phyloP scores from a whole-genome alignment of 2,113 vertebrate genomes.

The Chaenogobius annularis region DNA sequence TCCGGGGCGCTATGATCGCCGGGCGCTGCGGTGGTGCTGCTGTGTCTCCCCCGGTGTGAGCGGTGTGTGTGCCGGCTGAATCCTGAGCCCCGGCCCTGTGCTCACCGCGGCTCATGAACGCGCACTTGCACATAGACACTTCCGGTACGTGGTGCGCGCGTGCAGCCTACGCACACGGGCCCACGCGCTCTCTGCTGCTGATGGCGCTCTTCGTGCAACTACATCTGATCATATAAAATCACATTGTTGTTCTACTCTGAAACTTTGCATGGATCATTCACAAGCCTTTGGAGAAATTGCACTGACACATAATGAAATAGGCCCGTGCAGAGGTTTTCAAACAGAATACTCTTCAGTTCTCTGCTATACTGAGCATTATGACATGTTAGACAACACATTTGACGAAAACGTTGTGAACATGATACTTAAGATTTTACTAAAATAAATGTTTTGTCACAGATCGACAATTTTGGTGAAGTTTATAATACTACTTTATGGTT shows the following conservation, averaged over 20 bases:
- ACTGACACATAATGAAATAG: not conserved
- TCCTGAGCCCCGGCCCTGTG: slow-evolving; percentile 18
- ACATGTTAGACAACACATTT: too few species aligned
- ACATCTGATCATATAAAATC: not conserved
- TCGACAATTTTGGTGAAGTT: too few species aligned
- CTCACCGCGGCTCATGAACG: slow-evolving; percentile 38
- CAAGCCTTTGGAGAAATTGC: not conserved
- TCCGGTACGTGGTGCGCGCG: slow-evolving; percentile 43
- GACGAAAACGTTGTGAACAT: too few species aligned
- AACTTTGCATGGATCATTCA: not conserved
- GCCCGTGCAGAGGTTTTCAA: too few species aligned
- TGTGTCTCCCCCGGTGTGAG: not conserved
- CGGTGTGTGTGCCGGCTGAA: slow-evolving; percentile 50
- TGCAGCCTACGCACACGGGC: not conserved
- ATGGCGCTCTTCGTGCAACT: not conserved
- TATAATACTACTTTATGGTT: too few species aligned
- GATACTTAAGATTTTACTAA: too few species aligned
- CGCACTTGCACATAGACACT: slow-evolving; percentile 20
- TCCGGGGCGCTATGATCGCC: slow-evolving; percentile 3
- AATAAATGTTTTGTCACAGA: too few species aligned
- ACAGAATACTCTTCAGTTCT: too few species aligned
- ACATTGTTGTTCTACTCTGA: not conserved
- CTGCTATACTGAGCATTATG: too few species aligned
- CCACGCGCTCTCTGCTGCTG: not conserved
- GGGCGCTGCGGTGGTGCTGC: not conserved